Evolutionary conservation across 2,888 invertebrate species (phyloP).

Genomic region (Diogma glabrata): DNA sequence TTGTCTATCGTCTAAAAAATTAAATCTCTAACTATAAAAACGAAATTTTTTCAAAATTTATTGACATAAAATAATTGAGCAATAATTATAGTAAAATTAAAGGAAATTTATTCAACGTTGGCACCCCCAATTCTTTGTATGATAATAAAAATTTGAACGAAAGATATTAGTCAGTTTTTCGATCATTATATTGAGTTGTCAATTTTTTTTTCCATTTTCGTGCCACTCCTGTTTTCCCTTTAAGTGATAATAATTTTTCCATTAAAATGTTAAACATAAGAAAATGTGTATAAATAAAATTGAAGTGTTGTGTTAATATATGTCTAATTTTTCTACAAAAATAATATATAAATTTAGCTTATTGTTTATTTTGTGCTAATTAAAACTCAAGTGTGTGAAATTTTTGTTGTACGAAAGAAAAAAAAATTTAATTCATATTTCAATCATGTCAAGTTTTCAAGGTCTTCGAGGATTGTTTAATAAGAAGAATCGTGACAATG

Average conservation of each 20-base stretch:
- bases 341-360: too few relatives aligned
- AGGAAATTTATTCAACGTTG: background rate
- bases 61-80: background rate
- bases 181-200: conserved; percentile 15
- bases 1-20: too few relatives aligned
- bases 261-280: too few relatives aligned
- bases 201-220: conserved; percentile 16
- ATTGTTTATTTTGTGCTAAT: too few relatives aligned
- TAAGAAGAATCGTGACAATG: conserved; percentile 9
- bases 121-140: background rate
- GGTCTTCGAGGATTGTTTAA: conserved; percentile 14
- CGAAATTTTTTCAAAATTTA: background rate
- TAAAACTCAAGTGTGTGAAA: too few relatives aligned
- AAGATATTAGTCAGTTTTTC: conserved; percentile 17
- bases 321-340: too few relatives aligned
- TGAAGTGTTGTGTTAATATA: too few relatives aligned
- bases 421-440: background rate
- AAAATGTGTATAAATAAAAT: too few relatives aligned
- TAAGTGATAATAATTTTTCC: conserved; percentile 7
- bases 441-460: conserved; percentile 15
- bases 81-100: conserved; percentile 11
- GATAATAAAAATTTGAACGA: conserved; percentile 12
- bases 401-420: too few relatives aligned
- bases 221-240: conserved; percentile 19
- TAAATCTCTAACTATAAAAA: too few relatives aligned